Percentiles rank a stretch among this genome's conserved stretches.
phyloP scores from a whole-genome alignment of 2,113 vertebrate species.

The Porphyrio hochstetteri region DNA sequence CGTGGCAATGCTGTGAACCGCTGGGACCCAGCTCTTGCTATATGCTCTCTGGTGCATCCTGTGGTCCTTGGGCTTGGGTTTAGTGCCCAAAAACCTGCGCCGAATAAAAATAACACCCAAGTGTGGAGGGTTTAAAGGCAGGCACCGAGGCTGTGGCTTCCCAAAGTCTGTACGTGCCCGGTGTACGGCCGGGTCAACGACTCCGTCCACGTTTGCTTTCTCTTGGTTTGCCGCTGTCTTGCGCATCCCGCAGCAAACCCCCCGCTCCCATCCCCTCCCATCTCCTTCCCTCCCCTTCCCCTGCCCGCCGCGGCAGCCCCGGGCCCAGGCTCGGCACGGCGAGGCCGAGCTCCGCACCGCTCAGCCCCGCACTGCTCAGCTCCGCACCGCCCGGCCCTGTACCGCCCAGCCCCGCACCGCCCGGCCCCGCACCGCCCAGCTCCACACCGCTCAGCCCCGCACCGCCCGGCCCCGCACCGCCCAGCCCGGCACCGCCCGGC shows the following conservation, averaged over 20 bases:
- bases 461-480: too few species aligned
- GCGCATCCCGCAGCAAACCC: neutral
- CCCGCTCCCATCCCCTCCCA: too few species aligned
- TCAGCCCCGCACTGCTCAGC: too few species aligned
- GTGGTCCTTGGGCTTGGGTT: neutral
- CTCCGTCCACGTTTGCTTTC: neutral
- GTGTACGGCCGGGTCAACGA: accelerated
- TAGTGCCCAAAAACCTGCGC: neutral
- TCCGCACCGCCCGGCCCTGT: too few species aligned
- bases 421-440: too few species aligned
- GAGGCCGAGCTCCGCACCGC: neutral
- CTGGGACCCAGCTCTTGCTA: neutral
- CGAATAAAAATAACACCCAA: neutral
- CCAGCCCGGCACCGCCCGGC: too few species aligned
- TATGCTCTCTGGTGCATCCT: accelerated
- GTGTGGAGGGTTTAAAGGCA: neutral
- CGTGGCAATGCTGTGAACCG: accelerated
- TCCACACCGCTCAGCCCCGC: too few species aligned
- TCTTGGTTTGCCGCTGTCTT: too few species aligned
- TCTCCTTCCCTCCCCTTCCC: too few species aligned
- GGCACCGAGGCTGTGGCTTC: too few species aligned
- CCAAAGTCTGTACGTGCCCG: neutral
- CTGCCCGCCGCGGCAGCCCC: neutral
- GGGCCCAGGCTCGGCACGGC: too few species aligned
- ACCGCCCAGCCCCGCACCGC: too few species aligned